These are phyloP conservation scores for Probosciger aterrimus DNA, from an alignment of 2,113 vertebrate genomes.

Conservation along the genomic window DNA sequence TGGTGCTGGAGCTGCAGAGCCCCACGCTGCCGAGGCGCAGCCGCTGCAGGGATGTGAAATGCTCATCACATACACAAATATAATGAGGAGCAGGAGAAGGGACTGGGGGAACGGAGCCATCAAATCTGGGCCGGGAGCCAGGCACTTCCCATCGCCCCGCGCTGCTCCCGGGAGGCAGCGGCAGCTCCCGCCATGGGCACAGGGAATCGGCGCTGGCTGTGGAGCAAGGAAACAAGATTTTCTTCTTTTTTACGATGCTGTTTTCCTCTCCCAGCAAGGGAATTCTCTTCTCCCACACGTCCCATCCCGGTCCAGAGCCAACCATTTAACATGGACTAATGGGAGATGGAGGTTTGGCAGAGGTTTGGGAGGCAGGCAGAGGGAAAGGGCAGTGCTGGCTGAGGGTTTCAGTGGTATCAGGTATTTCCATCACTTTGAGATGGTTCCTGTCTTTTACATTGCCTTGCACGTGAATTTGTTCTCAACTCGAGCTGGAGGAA, in stretches of 20 bases:
- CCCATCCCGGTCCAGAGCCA: neutral
- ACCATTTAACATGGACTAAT: neutral
- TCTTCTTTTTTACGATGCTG: neutral
- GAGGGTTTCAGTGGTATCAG: neutral
- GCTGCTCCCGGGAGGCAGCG: neutral
- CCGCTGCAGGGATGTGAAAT: neutral
- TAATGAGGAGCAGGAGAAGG: neutral
- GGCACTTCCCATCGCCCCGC: neutral
- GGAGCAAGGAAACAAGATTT: neutral
- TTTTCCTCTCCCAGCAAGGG: neutral
- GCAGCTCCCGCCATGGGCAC: neutral
- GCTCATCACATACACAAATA: neutral
- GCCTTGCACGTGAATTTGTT: neutral
- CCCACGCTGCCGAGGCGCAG: fast-evolving
- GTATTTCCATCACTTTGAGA: neutral
- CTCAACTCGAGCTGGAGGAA: neutral
- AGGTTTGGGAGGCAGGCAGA: neutral
- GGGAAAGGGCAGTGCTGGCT: neutral
- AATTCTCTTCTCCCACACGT: neutral
- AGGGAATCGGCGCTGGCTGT: neutral
- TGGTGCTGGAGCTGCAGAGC: neutral
- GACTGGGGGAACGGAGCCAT: neutral
- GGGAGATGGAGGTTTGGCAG: neutral
- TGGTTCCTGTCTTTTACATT: neutral
- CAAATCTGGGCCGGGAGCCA: neutral